Conservation (phyloP, 1,140 invertebrate genomes). For the Nilaparvata lugens region DNA sequence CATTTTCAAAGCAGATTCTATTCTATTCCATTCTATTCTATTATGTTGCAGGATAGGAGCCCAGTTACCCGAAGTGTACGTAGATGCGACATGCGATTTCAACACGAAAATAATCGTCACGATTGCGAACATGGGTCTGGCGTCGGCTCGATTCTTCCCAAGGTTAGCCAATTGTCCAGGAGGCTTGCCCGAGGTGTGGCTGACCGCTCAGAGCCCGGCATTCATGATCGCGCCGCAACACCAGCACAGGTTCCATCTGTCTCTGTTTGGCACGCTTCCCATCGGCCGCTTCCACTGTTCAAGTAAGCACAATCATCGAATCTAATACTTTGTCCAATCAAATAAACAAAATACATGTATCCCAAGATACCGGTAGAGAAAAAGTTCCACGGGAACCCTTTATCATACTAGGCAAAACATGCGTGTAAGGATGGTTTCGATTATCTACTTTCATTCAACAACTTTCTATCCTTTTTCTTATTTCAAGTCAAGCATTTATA, state of each 20-base stretch:
- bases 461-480: too few relatives aligned
- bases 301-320: conserved; percentile 31
- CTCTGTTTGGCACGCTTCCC: conserved; percentile 31
- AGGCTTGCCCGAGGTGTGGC: conserved; percentile 34
- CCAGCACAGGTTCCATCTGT: conserved; percentile 34
- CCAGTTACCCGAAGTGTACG: conserved; percentile 37
- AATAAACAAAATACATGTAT: too few relatives aligned
- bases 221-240: conserved; percentile 36
- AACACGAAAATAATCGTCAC: conserved; percentile 35
- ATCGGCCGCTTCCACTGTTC: conserved; percentile 34
- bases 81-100: conserved; percentile 33
- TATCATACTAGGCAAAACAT: too few relatives aligned
- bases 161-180: conserved; percentile 36
- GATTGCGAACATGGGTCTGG: conserved; percentile 37
- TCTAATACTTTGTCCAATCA: too few relatives aligned
- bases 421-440: too few relatives aligned
- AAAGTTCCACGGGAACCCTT: too few relatives aligned
- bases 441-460: too few relatives aligned
- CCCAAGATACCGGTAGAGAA: too few relatives aligned
- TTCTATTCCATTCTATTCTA: too few relatives aligned
- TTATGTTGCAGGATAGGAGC: conserved; percentile 28
- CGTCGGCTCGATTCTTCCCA: conserved; percentile 32
- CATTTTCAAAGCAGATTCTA: too few relatives aligned
- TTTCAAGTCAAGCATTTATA: too few relatives aligned
- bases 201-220: conserved; percentile 30